A percentile compares a stretch with the other conserved stretches of the same genome.
Evolutionary conservation across 2,888 invertebrate genomes (phyloP).

Genomic region (Oscheius sp.): DNA sequence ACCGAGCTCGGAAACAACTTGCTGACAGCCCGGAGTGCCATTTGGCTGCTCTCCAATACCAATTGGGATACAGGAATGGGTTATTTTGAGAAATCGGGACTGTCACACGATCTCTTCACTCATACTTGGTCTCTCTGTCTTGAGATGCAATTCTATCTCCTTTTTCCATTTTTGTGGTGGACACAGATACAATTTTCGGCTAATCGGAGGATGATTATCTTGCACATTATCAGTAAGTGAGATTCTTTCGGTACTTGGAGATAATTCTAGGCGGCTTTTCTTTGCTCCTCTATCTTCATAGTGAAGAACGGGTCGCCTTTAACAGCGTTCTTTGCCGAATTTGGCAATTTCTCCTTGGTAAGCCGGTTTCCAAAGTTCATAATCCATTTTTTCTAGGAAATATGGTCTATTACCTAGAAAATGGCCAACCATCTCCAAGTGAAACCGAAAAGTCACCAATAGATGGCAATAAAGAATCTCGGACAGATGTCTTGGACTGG

Average conservation of each 20-base stretch:
- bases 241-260: not conserved
- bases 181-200: not conserved
- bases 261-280: not conserved
- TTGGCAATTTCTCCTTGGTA: slow-evolving; percentile 23
- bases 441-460: too few relatives aligned
- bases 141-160: slow-evolving; percentile 24
- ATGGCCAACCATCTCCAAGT: not conserved
- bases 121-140: slow-evolving; percentile 26
- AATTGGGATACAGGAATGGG: not conserved
- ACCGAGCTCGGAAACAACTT: not conserved
- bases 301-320: not conserved
- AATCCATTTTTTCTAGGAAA: not conserved
- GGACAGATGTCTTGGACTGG: not conserved
- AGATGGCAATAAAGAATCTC: too few relatives aligned
- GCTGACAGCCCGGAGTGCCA: not conserved
- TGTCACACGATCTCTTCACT: slow-evolving; percentile 19
- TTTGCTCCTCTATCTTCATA: not conserved
- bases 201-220: not conserved
- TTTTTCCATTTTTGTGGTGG: slow-evolving; percentile 10
- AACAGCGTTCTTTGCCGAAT: slow-evolving; percentile 21
- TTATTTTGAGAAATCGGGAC: slow-evolving; percentile 10
- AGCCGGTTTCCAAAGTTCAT: not conserved
- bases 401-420: not conserved
- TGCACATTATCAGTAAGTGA: not conserved
- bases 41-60: not conserved